Evolutionary conservation across 2,797 vertebrate species (phyloP), one percentile per base, ranked within the genome.

Genomic region (Anguilla pacifica): DNA sequence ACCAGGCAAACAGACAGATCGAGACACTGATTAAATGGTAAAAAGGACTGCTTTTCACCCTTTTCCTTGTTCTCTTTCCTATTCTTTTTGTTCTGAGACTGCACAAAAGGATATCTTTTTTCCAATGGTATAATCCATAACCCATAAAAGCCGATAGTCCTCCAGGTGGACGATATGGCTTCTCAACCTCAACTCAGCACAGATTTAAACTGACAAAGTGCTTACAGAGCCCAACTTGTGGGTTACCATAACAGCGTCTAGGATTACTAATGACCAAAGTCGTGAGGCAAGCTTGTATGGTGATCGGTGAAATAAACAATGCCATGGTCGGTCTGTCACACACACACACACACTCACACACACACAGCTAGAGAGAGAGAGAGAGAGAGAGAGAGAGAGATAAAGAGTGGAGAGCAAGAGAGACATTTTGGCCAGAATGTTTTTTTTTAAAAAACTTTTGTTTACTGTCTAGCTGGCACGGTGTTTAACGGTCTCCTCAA

Each of bases 21-120:
- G 81, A 88, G 88, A 94, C 89, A 90, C 91, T 92, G 91, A 93
- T 92, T 88, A 92, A 94, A 89, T 91, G 91, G 89, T 90, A 90
- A 15, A 93, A 53, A 15, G 55, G 53, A 84, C 31, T 61, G 57
- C 88, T 92, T 93, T 88, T 86, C 70, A 89, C n/a, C 81, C 87
- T 43, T 89, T 88, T 90, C 90, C 57, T 85, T 39, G 83, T 87
- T 86, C 91, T 72, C 89, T 86, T 83, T 86, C 84, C 90, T 85
- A 88, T 87, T 79, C 83, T 91, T 91, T 85, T 88, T 88, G 81
- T 86, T 88, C 90, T 90, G 77, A 39, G 89, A 92, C 91, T 88
- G 85, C 87, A 89, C 88, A 90, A 92, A 94, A 89, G 86, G 93
- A 86, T 79, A 13, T 83, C 70, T 86, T 89, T 92, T 92, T 92